Conservation (phyloP, 2,797 vertebrate genomes). For the Fistularia tabacaria region DNA sequence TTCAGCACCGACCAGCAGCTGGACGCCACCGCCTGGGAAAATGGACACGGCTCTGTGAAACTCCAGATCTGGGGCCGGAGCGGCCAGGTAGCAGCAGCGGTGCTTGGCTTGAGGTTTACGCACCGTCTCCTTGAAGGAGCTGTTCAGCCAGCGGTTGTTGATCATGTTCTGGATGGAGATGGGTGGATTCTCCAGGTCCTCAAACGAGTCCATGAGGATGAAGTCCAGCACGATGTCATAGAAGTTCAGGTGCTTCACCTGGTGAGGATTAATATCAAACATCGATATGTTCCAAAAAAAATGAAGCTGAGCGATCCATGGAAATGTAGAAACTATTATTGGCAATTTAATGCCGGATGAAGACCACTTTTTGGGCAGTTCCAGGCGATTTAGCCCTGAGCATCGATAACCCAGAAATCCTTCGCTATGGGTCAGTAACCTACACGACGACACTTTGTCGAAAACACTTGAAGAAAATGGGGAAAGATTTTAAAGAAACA, state of each 20-base stretch:
- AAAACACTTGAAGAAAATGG: too few species aligned
- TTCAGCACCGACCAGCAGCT: conserved; percentile 97
- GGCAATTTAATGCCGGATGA: too few species aligned
- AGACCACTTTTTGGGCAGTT: too few species aligned
- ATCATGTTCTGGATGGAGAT: conserved; percentile 94
- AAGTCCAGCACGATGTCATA: conserved; percentile 97
- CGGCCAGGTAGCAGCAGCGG: neutral
- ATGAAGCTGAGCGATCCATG: neutral
- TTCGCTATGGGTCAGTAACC: too few species aligned
- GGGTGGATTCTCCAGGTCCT: conserved; percentile 97
- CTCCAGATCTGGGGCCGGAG: too few species aligned
- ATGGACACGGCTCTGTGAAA: neutral
- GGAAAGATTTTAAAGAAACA: too few species aligned
- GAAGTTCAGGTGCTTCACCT: conserved; percentile 96
- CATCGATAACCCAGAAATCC: too few species aligned
- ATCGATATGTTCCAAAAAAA: neutral
- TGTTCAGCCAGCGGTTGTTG: conserved; percentile 96
- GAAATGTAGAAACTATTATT: too few species aligned
- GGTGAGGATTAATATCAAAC: neutral
- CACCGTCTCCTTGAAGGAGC: conserved; percentile 96
- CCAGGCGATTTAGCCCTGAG: too few species aligned
- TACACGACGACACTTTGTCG: too few species aligned
- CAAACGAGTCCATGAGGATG: conserved; percentile 97
- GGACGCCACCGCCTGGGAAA: conserved; percentile 88
- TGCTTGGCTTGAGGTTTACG: conserved; percentile 39